Conservation (phyloP, 2,888 invertebrate species). For the Spatulosminthurus flaviceps region DNA sequence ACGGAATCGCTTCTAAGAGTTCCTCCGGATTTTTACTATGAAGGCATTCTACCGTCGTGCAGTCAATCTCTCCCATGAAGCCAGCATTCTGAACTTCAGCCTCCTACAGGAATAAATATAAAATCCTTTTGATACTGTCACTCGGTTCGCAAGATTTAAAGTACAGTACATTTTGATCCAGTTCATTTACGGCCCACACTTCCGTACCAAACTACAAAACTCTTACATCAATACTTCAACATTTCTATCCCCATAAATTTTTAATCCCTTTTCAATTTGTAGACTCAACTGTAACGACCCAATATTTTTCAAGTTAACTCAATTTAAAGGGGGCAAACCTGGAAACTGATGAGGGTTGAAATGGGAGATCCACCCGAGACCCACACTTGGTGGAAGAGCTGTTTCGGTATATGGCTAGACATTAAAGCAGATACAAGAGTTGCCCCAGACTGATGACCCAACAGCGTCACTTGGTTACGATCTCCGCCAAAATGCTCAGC, state of each 20-base stretch:
- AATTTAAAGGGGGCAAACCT: slow-evolving; percentile 36
- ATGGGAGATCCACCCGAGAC: slow-evolving; percentile 73
- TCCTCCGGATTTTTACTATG: slow-evolving; percentile 68
- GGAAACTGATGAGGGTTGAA: slow-evolving; percentile 53
- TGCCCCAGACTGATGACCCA: slow-evolving; percentile 87
- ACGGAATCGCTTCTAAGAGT: slow-evolving; percentile 76
- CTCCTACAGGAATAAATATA: slow-evolving; percentile 43
- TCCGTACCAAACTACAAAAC: too few species aligned
- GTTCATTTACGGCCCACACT: too few species aligned
- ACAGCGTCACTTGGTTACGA: slow-evolving; percentile 78
- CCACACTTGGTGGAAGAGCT: slow-evolving; percentile 81
- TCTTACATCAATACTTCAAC: too few species aligned
- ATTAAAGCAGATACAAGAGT: slow-evolving; percentile 82
- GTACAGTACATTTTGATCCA: too few species aligned
- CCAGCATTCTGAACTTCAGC: slow-evolving; percentile 52
- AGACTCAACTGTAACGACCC: too few species aligned
- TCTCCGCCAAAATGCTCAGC: slow-evolving; percentile 82
- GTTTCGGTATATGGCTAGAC: slow-evolving; percentile 70
- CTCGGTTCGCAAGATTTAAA: too few species aligned
- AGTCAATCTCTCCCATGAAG: slow-evolving; percentile 65
- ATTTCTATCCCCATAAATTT: too few species aligned
- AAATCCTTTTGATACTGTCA: neutral
- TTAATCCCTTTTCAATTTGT: too few species aligned
- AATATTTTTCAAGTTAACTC: too few species aligned
- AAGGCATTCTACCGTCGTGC: slow-evolving; percentile 69